Conservation (phyloP, 92 coral and sea anemone species). For the Parazoanthus atlanticus region DNA sequence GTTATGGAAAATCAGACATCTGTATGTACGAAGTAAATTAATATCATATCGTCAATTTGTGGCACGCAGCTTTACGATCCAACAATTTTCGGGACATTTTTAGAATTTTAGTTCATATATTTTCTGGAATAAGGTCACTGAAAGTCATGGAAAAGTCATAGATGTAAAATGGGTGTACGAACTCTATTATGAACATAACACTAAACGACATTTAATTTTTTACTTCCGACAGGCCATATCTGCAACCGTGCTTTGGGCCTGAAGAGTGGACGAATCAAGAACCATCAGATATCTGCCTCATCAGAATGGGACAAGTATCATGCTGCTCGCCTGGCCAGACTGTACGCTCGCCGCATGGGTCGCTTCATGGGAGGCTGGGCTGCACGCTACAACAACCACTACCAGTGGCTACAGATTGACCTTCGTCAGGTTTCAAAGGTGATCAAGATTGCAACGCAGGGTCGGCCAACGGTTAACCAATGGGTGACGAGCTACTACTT, state of each 20-base stretch:
- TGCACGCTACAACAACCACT: constrained; percentile 63
- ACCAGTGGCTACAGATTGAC: constrained; percentile 82
- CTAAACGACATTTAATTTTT: not conserved
- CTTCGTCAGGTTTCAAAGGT: constrained; percentile 65
- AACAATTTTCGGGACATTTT: too few relatives aligned
- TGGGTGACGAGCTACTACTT: constrained; percentile 73
- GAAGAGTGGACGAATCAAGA: constrained; percentile 75
- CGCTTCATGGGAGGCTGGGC: constrained; percentile 76
- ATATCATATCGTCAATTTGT: too few relatives aligned
- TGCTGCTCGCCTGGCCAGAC: constrained; percentile 74
- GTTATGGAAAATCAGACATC: too few relatives aligned
- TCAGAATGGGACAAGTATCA: constrained; percentile 62
- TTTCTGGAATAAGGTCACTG: too few relatives aligned
- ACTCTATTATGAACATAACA: not conserved
- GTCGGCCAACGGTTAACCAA: constrained; percentile 62
- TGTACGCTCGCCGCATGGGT: constrained; percentile 74
- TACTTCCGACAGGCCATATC: constrained; percentile 64
- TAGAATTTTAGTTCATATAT: too few relatives aligned
- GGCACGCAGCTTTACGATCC: too few relatives aligned
- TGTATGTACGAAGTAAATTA: too few relatives aligned
- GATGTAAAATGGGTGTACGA: not conserved
- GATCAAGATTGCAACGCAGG: constrained; percentile 83
- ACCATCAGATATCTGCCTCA: constrained; percentile 77
- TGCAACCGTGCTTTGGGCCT: constrained; percentile 82
- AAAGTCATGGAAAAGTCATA: too few relatives aligned